Conservation (phyloP, 2,888 invertebrate species). For the Phytoseiulus persimilis region DNA sequence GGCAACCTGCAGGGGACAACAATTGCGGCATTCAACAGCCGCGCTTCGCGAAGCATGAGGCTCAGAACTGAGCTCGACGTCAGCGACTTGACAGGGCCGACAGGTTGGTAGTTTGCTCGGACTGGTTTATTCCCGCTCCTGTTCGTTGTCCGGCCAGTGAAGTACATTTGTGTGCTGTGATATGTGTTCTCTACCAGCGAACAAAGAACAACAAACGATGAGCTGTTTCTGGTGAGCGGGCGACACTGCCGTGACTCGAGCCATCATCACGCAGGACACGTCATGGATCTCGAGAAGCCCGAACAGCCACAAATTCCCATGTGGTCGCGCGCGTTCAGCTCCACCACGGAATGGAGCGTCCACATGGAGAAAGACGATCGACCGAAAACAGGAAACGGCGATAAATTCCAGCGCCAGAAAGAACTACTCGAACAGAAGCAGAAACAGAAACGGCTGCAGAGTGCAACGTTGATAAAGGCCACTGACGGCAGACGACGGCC, state of each 20-base stretch:
- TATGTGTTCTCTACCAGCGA: neutral
- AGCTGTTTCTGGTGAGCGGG: neutral
- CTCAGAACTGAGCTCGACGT: neutral
- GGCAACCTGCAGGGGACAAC: slow-evolving; percentile 27
- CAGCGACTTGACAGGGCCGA: neutral
- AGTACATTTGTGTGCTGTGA: neutral
- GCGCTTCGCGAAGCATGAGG: slow-evolving; percentile 34
- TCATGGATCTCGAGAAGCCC: slow-evolving; percentile 23
- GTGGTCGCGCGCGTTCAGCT: slow-evolving; percentile 35
- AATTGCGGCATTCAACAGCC: slow-evolving; percentile 29
- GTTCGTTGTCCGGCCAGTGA: neutral
- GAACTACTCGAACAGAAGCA: slow-evolving; percentile 34
- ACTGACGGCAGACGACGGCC: slow-evolving; percentile 26
- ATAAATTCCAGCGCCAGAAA: slow-evolving; percentile 17
- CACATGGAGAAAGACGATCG: slow-evolving; percentile 22
- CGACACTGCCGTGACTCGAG: slow-evolving; percentile 26
- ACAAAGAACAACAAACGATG: neutral
- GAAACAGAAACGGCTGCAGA: slow-evolving; percentile 24
- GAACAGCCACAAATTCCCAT: slow-evolving; percentile 29
- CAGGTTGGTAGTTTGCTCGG: neutral
- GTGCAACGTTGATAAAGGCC: slow-evolving; percentile 33
- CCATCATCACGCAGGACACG: slow-evolving; percentile 23
- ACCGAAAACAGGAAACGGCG: slow-evolving; percentile 23
- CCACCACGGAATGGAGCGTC: slow-evolving; percentile 30
- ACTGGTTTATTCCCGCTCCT: neutral